These are phyloP conservation scores for Bilobella aurantiaca DNA, from an alignment of 1,140 invertebrate species.

Conservation along the genomic window DNA sequence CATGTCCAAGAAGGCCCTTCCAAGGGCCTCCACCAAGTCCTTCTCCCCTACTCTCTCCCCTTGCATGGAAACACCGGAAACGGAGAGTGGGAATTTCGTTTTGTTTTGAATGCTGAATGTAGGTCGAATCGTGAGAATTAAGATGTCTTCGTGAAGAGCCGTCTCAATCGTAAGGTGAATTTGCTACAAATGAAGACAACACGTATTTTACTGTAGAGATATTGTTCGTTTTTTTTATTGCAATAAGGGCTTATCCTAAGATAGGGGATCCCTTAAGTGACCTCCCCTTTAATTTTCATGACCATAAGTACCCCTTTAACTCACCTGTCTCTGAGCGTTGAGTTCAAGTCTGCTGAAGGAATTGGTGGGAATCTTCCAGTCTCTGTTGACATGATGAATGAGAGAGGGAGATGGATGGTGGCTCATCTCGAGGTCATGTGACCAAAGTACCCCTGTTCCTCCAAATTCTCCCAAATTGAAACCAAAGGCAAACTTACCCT, in stretches of 20 bases:
- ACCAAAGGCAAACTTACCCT: constrained; percentile 50
- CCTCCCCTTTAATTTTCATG: too few species aligned
- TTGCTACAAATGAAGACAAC: constrained; percentile 4
- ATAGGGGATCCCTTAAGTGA: too few species aligned
- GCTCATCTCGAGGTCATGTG: constrained; percentile 13
- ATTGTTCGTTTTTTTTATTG: neutral
- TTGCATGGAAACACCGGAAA: constrained; percentile 12
- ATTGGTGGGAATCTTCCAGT: constrained; percentile 26
- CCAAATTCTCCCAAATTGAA: too few species aligned
- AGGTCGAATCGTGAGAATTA: constrained; percentile 17
- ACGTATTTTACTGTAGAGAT: neutral
- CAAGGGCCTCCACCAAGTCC: too few species aligned
- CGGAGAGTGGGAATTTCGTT: constrained; percentile 3
- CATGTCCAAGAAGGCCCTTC: too few species aligned
- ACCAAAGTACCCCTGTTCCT: too few species aligned
- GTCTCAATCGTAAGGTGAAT: constrained; percentile 22
- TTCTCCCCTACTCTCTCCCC: neutral
- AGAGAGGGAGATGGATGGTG: constrained; percentile 21
- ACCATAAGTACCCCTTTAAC: neutral
- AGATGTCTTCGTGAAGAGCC: constrained; percentile 2
- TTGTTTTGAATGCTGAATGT: constrained; percentile 26
- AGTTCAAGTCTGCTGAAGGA: constrained; percentile 28
- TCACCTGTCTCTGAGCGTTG: constrained; percentile 10
- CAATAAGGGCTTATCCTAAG: too few species aligned
- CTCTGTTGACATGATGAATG: constrained; percentile 27